phyloP scores from a whole-genome alignment of 2,113 vertebrate species.

The Centropus bengalensis region DNA sequence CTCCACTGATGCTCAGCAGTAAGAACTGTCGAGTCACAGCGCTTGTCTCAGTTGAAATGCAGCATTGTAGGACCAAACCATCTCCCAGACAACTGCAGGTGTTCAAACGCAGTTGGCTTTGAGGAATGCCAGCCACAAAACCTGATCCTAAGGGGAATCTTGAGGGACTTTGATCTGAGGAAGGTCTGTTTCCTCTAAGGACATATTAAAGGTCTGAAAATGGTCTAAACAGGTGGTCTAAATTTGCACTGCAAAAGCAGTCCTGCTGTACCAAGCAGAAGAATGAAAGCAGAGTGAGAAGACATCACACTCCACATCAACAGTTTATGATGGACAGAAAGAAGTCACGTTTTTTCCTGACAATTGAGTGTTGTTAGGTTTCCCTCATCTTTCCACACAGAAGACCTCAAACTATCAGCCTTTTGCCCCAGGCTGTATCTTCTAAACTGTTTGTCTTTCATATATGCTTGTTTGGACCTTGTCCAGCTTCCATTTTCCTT shows the following conservation, averaged over 20 bases:
- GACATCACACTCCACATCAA: not conserved
- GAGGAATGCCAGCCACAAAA: not conserved
- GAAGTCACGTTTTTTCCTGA: not conserved
- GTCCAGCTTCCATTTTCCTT: not conserved
- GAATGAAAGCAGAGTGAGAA: not conserved
- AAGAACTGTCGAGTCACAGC: rapidly evolving
- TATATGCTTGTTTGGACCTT: not conserved
- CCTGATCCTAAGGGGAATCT: not conserved
- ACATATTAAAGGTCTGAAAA: not conserved
- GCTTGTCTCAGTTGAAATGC: not conserved
- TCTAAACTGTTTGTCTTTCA: not conserved
- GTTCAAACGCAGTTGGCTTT: not conserved
- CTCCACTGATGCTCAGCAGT: not conserved
- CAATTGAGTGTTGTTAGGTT: not conserved
- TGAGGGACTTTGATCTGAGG: not conserved
- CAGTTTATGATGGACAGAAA: not conserved
- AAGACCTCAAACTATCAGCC: not conserved
- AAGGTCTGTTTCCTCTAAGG: not conserved
- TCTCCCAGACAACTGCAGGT: not conserved
- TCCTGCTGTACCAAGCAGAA: not conserved
- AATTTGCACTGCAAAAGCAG: not conserved
- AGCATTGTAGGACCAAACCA: not conserved
- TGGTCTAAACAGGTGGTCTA: not conserved
- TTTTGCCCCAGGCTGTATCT: not conserved
- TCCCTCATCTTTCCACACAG: not conserved